Percentiles rank a stretch among this genome's conserved stretches.
phyloP scores from a whole-genome alignment of 2,113 vertebrate species.

The Papio anubis region DNA sequence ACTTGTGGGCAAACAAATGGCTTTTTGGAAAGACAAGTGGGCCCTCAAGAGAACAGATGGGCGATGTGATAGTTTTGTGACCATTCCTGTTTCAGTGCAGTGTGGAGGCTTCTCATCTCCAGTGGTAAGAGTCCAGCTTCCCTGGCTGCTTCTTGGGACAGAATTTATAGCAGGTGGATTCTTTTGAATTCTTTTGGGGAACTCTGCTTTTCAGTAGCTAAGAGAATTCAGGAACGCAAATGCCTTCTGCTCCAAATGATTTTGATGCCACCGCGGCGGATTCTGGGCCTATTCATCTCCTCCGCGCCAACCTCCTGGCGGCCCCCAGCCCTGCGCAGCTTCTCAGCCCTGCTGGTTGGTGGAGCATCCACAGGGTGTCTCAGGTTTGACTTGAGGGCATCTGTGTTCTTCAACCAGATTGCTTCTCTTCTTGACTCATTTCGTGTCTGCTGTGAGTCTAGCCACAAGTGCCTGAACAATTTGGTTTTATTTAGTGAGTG shows the following conservation, averaged over 20 bases:
- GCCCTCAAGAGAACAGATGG: fast-evolving
- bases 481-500: not conserved
- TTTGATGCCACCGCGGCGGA: fast-evolving
- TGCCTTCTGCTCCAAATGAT: not conserved
- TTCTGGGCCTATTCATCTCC: not conserved
- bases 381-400: not conserved
- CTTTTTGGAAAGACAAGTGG: not conserved
- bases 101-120: fast-evolving
- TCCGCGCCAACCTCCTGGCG: fast-evolving
- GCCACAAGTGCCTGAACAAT: not conserved
- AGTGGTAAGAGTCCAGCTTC: fast-evolving
- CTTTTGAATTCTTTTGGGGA: not conserved
- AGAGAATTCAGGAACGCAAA: not conserved
- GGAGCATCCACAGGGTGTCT: no score
- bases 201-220: not conserved
- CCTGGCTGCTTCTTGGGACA: not conserved
- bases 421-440: not conserved
- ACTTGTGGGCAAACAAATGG: fast-evolving
- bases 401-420: no score
- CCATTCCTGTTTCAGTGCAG: fast-evolving
- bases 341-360: not conserved
- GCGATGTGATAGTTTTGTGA: fast-evolving
- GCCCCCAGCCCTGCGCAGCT: not conserved
- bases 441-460: fast-evolving
- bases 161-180: fast-evolving